A percentile compares a stretch with the other conserved stretches of the same genome.
Evolutionary conservation across 2,888 invertebrate species (phyloP).

Genomic region (Plusia festucae): DNA sequence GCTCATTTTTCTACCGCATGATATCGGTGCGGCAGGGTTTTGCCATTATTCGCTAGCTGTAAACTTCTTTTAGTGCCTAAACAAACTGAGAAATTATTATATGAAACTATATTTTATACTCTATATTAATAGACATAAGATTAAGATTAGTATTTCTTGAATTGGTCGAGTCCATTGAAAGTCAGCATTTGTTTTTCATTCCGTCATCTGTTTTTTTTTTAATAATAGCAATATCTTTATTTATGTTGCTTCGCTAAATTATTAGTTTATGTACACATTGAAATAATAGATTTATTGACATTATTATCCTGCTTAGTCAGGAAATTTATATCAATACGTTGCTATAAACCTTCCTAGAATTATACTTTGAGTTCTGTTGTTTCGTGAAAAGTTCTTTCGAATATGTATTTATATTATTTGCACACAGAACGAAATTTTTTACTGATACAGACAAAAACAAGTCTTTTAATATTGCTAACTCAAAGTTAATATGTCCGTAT

Average conservation of each 20-base stretch:
- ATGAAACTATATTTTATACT: not conserved
- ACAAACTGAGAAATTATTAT: slow-evolving; percentile 24
- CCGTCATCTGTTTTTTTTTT: slow-evolving; percentile 23
- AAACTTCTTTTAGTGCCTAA: slow-evolving; percentile 48
- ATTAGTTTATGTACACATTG: not conserved
- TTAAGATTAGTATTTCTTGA: slow-evolving; percentile 14
- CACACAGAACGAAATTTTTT: too few species aligned
- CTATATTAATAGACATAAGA: not conserved
- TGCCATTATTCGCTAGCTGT: not conserved
- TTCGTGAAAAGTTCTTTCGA: too few species aligned
- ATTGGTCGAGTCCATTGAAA: slow-evolving; percentile 19
- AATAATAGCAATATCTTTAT: not conserved
- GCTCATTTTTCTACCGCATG: not conserved
- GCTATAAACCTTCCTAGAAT: not conserved
- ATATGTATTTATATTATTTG: not conserved
- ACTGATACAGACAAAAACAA: not conserved
- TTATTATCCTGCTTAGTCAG: not conserved
- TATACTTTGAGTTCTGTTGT: not conserved
- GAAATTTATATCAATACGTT: too few species aligned
- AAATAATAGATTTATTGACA: not conserved
- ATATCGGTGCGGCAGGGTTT: not conserved
- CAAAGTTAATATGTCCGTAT: too few species aligned
- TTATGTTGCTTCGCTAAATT: slow-evolving; percentile 3
- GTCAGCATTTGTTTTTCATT: slow-evolving; percentile 46
- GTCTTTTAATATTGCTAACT: too few species aligned